Evolutionary conservation across 2,797 vertebrate species (phyloP).

Genomic region (Pyrrhura leucotis): DNA sequence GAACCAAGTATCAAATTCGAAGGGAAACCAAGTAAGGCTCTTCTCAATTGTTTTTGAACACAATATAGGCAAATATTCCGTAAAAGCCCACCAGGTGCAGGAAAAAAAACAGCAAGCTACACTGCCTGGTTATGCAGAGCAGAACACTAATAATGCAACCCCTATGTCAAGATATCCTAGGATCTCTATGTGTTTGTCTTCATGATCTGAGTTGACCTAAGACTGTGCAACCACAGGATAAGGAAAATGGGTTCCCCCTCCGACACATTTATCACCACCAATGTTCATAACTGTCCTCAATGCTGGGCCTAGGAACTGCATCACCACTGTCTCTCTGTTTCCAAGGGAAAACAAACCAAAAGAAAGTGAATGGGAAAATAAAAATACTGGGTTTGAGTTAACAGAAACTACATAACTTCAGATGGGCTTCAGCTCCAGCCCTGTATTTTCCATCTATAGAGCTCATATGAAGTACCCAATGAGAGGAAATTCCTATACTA

Average conservation of each 20-base stretch:
- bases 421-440: neutral
- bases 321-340: neutral
- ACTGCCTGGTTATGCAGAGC: neutral
- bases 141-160: neutral
- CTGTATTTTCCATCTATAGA: neutral
- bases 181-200: neutral
- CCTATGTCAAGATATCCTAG: neutral
- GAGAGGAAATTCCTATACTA: neutral
- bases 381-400: neutral
- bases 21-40: neutral
- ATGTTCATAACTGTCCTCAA: fast-evolving
- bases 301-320: neutral
- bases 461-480: fast-evolving
- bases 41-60: neutral
- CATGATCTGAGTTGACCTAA: neutral
- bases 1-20: neutral
- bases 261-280: neutral
- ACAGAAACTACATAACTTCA: neutral
- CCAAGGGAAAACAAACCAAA: neutral
- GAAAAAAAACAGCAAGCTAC: neutral
- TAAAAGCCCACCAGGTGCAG: neutral
- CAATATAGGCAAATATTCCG: neutral
- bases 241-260: neutral
- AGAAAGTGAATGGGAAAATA: neutral
- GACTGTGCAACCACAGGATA: neutral